A percentile compares a stretch with the other conserved stretches of the same genome.
Evolutionary conservation across 35 echinoderm and acorn worm genomes (phyloP).

Genomic region (Apostichopus californicus): DNA sequence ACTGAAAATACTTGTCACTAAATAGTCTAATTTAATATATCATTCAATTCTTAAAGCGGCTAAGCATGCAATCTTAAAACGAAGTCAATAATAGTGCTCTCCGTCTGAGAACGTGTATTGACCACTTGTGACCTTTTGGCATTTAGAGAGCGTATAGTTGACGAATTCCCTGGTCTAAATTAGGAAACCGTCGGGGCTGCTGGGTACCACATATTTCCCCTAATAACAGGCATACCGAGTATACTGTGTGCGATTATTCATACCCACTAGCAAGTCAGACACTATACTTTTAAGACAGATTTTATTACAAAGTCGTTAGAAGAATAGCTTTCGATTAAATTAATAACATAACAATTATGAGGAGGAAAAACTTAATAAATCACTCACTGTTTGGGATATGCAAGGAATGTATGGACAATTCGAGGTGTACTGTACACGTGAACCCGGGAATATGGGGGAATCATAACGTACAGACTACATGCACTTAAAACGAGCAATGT

Average conservation of each 20-base stretch:
- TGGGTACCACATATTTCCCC: slow-evolving; percentile 9
- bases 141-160: neutral
- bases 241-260: too few relatives aligned
- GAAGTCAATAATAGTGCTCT: too few relatives aligned
- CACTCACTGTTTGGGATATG: slow-evolving; percentile 6
- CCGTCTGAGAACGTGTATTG: neutral
- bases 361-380: neutral
- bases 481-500: too few relatives aligned
- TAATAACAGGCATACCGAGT: neutral
- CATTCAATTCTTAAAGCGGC: too few relatives aligned
- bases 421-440: too few relatives aligned
- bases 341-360: slow-evolving; percentile 1
- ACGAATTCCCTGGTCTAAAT: neutral
- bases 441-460: too few relatives aligned
- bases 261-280: too few relatives aligned
- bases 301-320: neutral
- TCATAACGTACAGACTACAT: too few relatives aligned
- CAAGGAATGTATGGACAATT: neutral
- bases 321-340: neutral
- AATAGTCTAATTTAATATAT: too few relatives aligned
- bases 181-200: neutral
- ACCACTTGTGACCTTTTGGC: neutral
- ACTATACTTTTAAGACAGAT: neutral
- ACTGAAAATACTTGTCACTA: too few relatives aligned
- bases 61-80: too few relatives aligned